Base-by-base conservation (phyloP, 2,797 vertebrate species). In the Propithecus perrieri region DNA sequence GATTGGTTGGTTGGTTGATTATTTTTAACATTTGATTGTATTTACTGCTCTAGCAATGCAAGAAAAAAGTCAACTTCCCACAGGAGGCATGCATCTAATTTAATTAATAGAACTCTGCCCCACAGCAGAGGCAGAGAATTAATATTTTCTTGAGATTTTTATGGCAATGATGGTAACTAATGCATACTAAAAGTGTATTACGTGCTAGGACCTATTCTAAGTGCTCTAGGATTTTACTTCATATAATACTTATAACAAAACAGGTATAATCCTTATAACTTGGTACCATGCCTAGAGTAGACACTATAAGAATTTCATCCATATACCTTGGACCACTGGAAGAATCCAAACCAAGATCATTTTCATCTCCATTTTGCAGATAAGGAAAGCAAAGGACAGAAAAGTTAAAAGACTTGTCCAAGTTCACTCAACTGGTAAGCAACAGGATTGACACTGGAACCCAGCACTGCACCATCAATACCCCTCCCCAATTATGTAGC, bases 1-100 rank as follows among this genome's bases (percentile, higher is more conserved):
- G 10, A 15, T 84, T 85, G 72, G 22, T 46, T 78, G 53, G 20
- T 46, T 78, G 61, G 26, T 59, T 71, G 57, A 41, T 65, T 91
- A 50, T 79, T 96, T 87, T 92, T 67, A 84, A 91, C 30, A 59
- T 80, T n/a, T 93, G 17, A 35, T 55, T 83, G 22, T 48, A 93
- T 61, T 91, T 48, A 65, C 53, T 95, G 17, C 33, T 76, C 20
- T 74, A 92, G 38, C 90, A 80, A 85, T 48, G 17, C 65, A 80
- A 14, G 57, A 71, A 53, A 92, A 94, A 78, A 15, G 26, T 43
- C 79, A 91, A 74, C 18, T 74, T 95, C 41, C 35, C 55, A 53
- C 10, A 46, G 33, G 33, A 75, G 20, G 9, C 33, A 61, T 74
- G 9, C 1, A 72, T 95, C 72, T 87, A 11, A 35, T 69, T 80